Base-by-base conservation (phyloP, 2,797 vertebrate genomes). In the Galagoides demidoff region DNA sequence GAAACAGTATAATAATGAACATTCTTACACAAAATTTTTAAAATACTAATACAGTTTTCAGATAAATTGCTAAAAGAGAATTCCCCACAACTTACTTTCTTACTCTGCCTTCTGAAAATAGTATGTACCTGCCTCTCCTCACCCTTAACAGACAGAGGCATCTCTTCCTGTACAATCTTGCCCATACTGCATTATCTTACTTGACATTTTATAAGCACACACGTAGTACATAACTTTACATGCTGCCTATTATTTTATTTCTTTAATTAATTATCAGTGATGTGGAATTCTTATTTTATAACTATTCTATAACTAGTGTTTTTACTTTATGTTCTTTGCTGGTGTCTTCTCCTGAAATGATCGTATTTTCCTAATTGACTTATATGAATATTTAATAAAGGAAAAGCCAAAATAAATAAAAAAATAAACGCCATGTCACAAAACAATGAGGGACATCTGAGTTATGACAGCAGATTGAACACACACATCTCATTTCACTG, bases 371-470 rank as follows among this genome's bases (percentile, higher is more conserved):
- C 23, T 78, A 57, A n/a, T 34, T 59, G 31, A 70, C 27, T 68
- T 57, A 59, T 2, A 2, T 27, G n/a, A 10, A 9, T 14, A 55
- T 66, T 52, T 76, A 89, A 55, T 88, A 66, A 27, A 43, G 8
- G 29, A 73, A 77, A 66, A 29, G 8, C 9, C 16, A 49, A 52
- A 52, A 52, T 52, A 52, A 52, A 49, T 49, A 49, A 49, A 49
- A 14, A 27, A 74, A 73, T 57, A 79, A 57, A 37, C 27, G 61
- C 88, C 22, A 91, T 10, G 39, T 49, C 89, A 74, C 3, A 86
- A 86, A 95, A 90, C 39, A 78, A 59, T 61, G n/a, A 96, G 57
- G 39, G 82, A 78, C 29, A 81, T 88, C 52, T 77, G 34, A 96
- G 39, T 82, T 92, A 93, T 59, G 59, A 85, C 5, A 90, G 23